phyloP scores from a whole-genome alignment of 1,140 invertebrate genomes.

The Euschistus heros region DNA sequence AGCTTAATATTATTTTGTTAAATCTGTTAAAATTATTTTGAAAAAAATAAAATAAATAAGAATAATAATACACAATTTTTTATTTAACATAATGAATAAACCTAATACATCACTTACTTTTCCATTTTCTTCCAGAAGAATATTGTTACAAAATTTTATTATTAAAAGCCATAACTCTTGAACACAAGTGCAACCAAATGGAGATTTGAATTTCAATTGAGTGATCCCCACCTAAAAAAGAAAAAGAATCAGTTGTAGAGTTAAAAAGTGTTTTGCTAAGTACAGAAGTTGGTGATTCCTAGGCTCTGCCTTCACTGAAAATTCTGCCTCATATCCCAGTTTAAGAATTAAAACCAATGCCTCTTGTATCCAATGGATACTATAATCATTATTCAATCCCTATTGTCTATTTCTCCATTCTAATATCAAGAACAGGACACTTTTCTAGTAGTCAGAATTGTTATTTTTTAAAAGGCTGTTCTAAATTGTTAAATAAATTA shows the following conservation, averaged over 20 bases:
- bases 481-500: no score
- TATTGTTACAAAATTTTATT: not conserved
- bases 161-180: constrained; percentile 39
- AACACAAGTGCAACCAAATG: constrained; percentile 38
- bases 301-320: not conserved
- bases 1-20: no score
- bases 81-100: no score
- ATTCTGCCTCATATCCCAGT: not conserved
- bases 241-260: not conserved
- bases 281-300: not conserved
- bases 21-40: no score
- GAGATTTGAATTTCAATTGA: constrained; percentile 34
- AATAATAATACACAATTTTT: no score
- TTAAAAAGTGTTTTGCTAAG: not conserved
- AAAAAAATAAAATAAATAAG: no score
- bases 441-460: no score
- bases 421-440: no score
- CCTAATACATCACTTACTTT: not conserved
- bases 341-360: not conserved
- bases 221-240: constrained; percentile 32
- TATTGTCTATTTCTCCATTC: no score
- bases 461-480: no score
- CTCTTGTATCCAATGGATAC: not conserved
- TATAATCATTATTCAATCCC: no score
- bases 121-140: not conserved